Conservation (phyloP, 92 coral and sea anemone species). For the Palythoa caribaeorum region DNA sequence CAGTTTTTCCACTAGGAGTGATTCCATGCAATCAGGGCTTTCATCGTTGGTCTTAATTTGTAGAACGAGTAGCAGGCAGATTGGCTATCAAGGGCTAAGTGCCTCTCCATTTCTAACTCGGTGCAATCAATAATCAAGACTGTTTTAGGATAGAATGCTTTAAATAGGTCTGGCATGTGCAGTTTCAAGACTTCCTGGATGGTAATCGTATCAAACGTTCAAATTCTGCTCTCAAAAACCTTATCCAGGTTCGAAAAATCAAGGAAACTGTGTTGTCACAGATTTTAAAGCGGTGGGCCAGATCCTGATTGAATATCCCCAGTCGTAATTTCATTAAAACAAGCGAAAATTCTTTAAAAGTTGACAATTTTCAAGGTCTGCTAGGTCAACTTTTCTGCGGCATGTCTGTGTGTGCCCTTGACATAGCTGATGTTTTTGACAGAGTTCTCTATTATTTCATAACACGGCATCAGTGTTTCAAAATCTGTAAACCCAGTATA, state of each 20-base stretch:
- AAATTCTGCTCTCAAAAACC: constrained; percentile 60
- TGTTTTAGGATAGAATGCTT: too few species aligned
- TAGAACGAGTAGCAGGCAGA: too few species aligned
- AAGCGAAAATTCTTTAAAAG: constrained; percentile 59
- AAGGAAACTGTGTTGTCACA: constrained; percentile 47
- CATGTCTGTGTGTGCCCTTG: constrained; percentile 21
- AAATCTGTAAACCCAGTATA: constrained; percentile 70
- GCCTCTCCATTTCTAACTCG: too few species aligned
- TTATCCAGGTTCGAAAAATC: constrained; percentile 62
- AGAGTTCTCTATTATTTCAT: constrained; percentile 49
- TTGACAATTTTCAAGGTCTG: constrained; percentile 53
- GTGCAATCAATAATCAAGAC: too few species aligned
- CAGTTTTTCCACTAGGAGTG: too few species aligned
- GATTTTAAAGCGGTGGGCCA: constrained; percentile 65
- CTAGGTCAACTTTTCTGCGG: constrained; percentile 46
- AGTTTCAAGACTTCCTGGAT: constrained; percentile 61
- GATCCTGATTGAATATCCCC: constrained; percentile 63
- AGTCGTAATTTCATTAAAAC: constrained; percentile 61
- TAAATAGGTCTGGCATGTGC: constrained; percentile 40
- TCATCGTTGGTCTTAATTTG: too few species aligned
- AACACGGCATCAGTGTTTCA: constrained; percentile 68
- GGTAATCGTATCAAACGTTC: constrained; percentile 64
- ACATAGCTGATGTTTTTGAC: constrained; percentile 55
- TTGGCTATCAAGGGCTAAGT: too few species aligned
- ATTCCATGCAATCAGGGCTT: too few species aligned